Base-by-base conservation (phyloP, 2,113 vertebrate genomes). In the Perca fluviatilis region DNA sequence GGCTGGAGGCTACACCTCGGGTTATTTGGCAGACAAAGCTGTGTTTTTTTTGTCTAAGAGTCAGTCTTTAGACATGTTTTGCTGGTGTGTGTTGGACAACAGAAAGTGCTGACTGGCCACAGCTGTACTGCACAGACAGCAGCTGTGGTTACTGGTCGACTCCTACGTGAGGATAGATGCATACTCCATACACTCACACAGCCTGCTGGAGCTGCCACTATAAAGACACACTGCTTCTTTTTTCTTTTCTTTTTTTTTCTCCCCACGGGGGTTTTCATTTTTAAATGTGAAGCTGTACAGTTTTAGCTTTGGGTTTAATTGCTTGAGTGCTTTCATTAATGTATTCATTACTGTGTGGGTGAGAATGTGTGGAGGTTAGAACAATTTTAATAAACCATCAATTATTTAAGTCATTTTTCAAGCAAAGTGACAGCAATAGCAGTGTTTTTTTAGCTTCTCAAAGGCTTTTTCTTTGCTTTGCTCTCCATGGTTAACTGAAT, bases 41-140 rank as follows among this genome's bases (percentile, higher is more conserved):
- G 73, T 27, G 2, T 27, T 25, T 50, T 51, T 56, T n/a, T 6
- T 16, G n/a, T 43, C 40, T 40, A 10, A 40, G 74, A 67, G 68
- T 71, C 53, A 0, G 18, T 69, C 13, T 47, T 8, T n/a, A 54
- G 82, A 43, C 50, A 3, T 53, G 50, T 61, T 61, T 73, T 68
- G 68, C 63, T 78, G 74, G 8, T 71, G 74, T 51, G 51, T 25
- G 62, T 47, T 69, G 77, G 64, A 16, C 78, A 25, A 12, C 4
- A 43, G 23, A 84, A 88, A 88, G 2, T 90, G 89, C 89, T 86
- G 88, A 92, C 46, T 84, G 85, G 77, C 71, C 79, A 36, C 73
- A 76, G 83, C 76, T 86, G 75, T 18, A 43, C 18, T 33, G 67
- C 46, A 36, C 82, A 67, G 78, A 27, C 51, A 43, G 69, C 46